phyloP scores from a whole-genome alignment of 2,888 invertebrate genomes.

The Drosophila stalkeri region DNA sequence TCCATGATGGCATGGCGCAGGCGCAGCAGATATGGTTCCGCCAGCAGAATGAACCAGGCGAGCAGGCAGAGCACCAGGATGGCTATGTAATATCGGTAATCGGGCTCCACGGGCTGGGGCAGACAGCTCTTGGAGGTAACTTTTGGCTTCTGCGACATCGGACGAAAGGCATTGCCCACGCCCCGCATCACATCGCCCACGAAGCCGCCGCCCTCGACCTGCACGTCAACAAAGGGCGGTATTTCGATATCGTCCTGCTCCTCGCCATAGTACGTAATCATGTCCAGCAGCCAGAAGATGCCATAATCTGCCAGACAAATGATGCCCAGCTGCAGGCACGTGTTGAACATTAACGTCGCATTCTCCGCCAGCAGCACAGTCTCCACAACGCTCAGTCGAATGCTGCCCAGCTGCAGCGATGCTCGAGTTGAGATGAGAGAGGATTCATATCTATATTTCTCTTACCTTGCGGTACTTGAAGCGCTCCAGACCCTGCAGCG shows the following conservation, averaged over 20 bases:
- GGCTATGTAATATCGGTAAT: constrained; percentile 88
- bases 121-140: constrained; percentile 90
- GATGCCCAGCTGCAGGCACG: constrained; percentile 89
- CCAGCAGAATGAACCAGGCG: constrained; percentile 89
- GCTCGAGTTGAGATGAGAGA: background rate
- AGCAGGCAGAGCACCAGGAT: constrained; percentile 88
- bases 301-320: constrained; percentile 92
- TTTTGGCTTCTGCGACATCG: constrained; percentile 86
- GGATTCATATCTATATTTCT: background rate
- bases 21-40: constrained; percentile 93
- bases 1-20: constrained; percentile 91
- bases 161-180: constrained; percentile 88
- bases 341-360: constrained; percentile 87
- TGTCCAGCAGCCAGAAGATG: constrained; percentile 90
- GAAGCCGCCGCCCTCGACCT: constrained; percentile 89
- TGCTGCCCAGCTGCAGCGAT: constrained; percentile 74
- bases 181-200: constrained; percentile 88
- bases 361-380: constrained; percentile 68
- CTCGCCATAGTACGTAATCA: constrained; percentile 86
- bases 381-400: constrained; percentile 76
- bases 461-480: constrained; percentile 88
- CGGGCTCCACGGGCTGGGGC: constrained; percentile 90
- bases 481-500: constrained; percentile 88
- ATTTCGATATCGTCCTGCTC: constrained; percentile 86
- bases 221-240: constrained; percentile 86